Evolutionary conservation across 2,113 vertebrate species (phyloP).

Genomic region (Phrynosoma blainvillii): DNA sequence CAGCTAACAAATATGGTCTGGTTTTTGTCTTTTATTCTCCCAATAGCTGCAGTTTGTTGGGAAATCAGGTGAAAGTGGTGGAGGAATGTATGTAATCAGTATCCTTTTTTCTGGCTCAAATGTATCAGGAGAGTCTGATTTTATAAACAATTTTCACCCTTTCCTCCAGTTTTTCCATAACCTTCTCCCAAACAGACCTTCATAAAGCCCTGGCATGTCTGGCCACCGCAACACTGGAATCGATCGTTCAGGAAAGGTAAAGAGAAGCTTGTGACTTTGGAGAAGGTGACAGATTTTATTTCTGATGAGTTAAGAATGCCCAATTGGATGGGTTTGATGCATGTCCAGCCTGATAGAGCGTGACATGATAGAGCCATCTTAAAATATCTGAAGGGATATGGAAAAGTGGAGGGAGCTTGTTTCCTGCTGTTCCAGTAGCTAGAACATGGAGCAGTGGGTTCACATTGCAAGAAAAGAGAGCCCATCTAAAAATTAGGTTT

Average conservation of each 20-base stretch:
- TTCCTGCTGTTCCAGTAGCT: no score
- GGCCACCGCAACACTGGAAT: constrained; percentile 89
- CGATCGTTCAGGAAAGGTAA: constrained; percentile 93
- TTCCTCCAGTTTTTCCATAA: constrained; percentile 67
- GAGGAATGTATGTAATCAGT: constrained; percentile 94
- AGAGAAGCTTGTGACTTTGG: fast-evolving
- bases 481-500: background rate
- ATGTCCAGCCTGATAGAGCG: background rate
- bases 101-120: constrained; percentile 79
- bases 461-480: no score
- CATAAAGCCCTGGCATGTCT: constrained; percentile 86
- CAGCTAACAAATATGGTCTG: no score
- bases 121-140: background rate
- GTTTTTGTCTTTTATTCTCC: background rate
- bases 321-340: background rate
- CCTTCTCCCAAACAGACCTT: constrained; percentile 76
- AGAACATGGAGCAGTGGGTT: no score
- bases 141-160: fast-evolving
- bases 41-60: constrained; percentile 92
- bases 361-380: background rate
- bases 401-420: no score
- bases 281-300: no score
- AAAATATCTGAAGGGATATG: no score
- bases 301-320: no score
- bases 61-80: constrained; percentile 91